Evolutionary conservation across 2,797 vertebrate species (phyloP).

Genomic region (Otolemur crassicaudatus): DNA sequence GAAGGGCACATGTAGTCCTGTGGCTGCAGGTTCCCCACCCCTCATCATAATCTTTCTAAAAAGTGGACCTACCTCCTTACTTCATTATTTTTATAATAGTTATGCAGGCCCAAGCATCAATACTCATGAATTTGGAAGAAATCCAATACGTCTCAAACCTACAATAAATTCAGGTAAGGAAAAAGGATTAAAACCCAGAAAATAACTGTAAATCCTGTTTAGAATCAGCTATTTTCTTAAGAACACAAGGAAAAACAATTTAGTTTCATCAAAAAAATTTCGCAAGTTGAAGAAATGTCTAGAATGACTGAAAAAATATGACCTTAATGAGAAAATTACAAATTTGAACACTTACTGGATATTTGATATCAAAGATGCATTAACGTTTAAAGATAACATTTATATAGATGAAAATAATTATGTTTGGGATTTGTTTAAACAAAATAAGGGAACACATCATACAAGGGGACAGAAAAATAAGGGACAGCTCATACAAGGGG

Average conservation of each 20-base stretch:
- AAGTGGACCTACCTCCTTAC: not conserved
- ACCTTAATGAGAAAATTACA: not conserved
- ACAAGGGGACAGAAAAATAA: too few species aligned
- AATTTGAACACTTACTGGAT: not conserved
- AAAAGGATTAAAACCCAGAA: conserved; percentile 51
- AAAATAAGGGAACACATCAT: not conserved
- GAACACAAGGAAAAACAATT: conserved; percentile 21
- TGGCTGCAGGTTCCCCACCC: not conserved
- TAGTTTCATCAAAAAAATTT: conserved; percentile 21
- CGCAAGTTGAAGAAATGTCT: not conserved
- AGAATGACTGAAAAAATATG: not conserved
- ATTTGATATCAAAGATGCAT: not conserved
- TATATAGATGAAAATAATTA: not conserved
- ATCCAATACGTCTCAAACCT: not conserved
- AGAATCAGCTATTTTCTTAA: conserved; percentile 43
- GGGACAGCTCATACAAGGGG: too few species aligned
- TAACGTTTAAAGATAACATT: conserved; percentile 25
- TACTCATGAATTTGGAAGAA: not conserved
- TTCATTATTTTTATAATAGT: not conserved
- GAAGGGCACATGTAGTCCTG: not conserved
- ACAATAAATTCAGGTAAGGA: conserved; percentile 12
- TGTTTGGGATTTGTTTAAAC: not conserved
- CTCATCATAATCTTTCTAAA: not conserved
- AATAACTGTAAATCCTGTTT: not conserved
- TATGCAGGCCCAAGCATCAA: not conserved